phyloP scores from a whole-genome alignment of 2,113 vertebrate species.

The Fukomys damarensis region DNA sequence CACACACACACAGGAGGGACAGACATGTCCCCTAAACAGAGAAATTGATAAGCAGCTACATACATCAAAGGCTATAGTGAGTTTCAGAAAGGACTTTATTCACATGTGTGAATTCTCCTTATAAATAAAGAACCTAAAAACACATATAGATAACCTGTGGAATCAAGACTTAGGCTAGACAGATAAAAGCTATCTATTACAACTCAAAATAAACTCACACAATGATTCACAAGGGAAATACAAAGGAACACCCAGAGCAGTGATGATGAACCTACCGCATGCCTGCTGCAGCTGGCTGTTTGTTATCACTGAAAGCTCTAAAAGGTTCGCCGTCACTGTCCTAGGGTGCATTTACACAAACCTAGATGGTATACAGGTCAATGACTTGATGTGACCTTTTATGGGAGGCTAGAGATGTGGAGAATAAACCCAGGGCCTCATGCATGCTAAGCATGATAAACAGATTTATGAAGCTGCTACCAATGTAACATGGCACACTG shows the following conservation, averaged over 20 bases:
- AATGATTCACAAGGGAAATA: neutral
- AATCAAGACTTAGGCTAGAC: neutral
- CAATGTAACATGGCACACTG: too few relatives aligned
- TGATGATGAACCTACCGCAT: neutral
- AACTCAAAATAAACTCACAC: neutral
- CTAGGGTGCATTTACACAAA: neutral
- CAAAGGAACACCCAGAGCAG: neutral
- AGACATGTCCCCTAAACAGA: neutral
- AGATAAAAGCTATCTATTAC: neutral
- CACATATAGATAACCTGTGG: neutral
- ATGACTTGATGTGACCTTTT: neutral
- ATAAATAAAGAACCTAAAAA: neutral
- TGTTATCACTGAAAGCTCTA: neutral
- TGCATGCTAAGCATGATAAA: neutral
- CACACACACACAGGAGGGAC: neutral
- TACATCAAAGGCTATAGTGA: neutral
- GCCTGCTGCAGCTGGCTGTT: neutral
- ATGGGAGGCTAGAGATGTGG: neutral
- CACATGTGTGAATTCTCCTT: neutral
- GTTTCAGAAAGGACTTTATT: neutral
- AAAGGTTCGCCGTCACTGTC: neutral
- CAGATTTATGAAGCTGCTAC: neutral
- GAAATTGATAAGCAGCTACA: neutral
- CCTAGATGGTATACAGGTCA: neutral
- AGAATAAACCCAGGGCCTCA: neutral